Evolutionary conservation across 2,888 invertebrate genomes (phyloP), one percentile per base, ranked within the genome.

Genomic region (Tetanocera ferruginea): DNA sequence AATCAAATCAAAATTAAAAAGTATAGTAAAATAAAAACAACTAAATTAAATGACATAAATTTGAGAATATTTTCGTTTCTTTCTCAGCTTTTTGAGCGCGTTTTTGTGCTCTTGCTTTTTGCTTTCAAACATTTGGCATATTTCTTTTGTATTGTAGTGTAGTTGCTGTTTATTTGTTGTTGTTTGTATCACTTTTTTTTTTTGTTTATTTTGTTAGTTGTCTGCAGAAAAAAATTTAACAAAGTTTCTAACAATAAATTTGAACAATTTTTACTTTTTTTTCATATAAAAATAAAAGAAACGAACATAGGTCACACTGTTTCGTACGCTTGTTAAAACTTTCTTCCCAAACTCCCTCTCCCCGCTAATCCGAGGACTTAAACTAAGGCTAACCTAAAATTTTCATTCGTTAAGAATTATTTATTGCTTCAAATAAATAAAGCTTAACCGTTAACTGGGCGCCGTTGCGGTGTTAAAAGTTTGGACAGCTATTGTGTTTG

Each of bases 381-480:
- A 62, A 34, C 28, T 34, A 64, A 19, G 64, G 5, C 34, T 28
- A 34, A n/a, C 51, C 57, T 55, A 52, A 49, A 52, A 64, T 64
- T 74, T 74, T 52, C 75, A 55, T 75, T 82, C 80, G 82, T 83
- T 84, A 83, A 84, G 82, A 81, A 84, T 85, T 84, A 84, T 85
- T 85, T 85, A 85, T 85, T 82, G 82, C 82, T 82, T 81, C 79
- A 82, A 84, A 85, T 85, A 84, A 84, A 84, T 85, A 84, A 83
- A 82, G 84, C 83, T 85, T 84, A 84, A 83, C 81, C 81, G 80
- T 85, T 84, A 84, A 84, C 82, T 80, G 80, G 66, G 82, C 78
- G 77, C 78, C 80, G 76, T 82, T 79, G 81, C 78, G 82, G 74
- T 81, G 77, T 79, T 79, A 79, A 80, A 80, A 82, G 78, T 80